These are phyloP conservation scores for Psammodynastes pulverulentus DNA, from an alignment of 2,113 vertebrate species.

Conservation along the genomic window DNA sequence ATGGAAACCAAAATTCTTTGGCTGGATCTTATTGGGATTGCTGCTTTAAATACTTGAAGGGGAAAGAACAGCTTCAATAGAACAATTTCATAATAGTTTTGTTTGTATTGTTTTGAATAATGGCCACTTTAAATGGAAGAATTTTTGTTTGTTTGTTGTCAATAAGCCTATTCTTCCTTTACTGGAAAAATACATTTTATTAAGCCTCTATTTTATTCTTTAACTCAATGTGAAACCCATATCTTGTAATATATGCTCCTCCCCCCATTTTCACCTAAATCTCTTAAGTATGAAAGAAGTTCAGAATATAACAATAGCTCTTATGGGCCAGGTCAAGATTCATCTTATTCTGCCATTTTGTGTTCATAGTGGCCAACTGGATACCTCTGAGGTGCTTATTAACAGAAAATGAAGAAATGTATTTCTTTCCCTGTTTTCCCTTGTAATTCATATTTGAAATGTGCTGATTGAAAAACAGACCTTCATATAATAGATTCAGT, in stretches of 20 bases:
- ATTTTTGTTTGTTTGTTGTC: background rate
- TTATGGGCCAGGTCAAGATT: background rate
- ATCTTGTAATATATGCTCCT: background rate
- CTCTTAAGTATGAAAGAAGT: background rate
- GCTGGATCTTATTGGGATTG: slow-evolving; percentile 44
- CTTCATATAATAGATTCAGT: background rate
- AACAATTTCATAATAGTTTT: slow-evolving; percentile 30
- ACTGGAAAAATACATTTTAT: background rate
- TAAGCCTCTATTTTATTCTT: background rate
- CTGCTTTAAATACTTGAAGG: slow-evolving; percentile 50
- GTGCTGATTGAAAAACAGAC: background rate
- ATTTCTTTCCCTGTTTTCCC: background rate
- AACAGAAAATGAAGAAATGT: background rate
- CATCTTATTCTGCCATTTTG: background rate
- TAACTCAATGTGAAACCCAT: background rate
- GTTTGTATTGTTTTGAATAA: slow-evolving; percentile 20
- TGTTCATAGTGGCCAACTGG: background rate
- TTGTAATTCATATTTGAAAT: background rate
- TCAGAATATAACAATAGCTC: background rate
- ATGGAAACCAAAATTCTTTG: slow-evolving; percentile 59
- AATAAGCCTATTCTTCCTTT: background rate
- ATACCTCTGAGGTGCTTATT: background rate
- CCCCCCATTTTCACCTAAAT: background rate
- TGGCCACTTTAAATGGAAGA: background rate
- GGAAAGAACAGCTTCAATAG: slow-evolving; percentile 28